These are phyloP conservation scores for Trachymyrmex cornetzi DNA, from an alignment of 1,140 invertebrate species.

Conservation along the genomic window DNA sequence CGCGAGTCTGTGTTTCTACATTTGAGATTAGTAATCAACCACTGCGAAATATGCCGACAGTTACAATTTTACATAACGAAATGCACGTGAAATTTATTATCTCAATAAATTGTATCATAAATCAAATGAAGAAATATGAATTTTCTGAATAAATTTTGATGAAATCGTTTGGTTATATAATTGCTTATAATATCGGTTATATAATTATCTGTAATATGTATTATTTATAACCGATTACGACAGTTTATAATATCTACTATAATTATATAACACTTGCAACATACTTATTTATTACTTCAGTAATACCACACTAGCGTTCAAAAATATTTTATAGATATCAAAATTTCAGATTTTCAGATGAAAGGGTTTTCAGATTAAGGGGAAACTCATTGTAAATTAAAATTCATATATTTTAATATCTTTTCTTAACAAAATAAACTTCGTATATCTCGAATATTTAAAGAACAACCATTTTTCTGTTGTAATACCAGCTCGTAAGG, in stretches of 20 bases:
- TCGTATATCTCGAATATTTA: no score
- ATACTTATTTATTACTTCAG: neutral
- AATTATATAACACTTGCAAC: neutral
- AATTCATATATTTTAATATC: no score
- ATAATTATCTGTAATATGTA: neutral
- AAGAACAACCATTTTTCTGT: no score
- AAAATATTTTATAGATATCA: neutral
- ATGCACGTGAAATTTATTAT: neutral
- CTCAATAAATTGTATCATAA: conserved; percentile 7
- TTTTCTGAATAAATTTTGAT: neutral
- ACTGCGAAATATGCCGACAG: neutral
- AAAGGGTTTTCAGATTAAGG: neutral
- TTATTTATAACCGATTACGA: neutral
- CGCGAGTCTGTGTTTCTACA: neutral
- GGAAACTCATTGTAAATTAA: no score
- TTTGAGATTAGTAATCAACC: neutral
- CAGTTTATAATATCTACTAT: neutral
- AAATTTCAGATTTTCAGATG: neutral
- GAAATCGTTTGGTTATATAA: neutral
- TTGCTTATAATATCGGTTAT: neutral
- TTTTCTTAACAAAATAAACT: no score
- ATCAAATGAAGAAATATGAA: neutral
- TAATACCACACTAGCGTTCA: no score
- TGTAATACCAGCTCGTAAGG: no score
- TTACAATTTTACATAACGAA: neutral